A percentile compares a stretch with the other conserved stretches of the same genome.
phyloP scores from a whole-genome alignment of 2,113 vertebrate species.

The Conger conger region DNA sequence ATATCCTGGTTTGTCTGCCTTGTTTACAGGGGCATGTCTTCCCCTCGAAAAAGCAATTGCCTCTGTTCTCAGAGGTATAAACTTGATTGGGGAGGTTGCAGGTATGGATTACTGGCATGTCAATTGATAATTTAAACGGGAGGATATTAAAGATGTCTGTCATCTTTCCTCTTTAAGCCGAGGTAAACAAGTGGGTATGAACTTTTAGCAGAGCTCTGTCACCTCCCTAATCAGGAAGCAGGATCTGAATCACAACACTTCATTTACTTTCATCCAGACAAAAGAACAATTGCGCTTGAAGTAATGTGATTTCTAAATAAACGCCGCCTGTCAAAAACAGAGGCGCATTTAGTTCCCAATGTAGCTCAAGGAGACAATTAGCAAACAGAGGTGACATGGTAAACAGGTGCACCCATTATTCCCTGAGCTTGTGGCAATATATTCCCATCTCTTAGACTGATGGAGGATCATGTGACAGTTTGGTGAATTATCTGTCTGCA shows the following conservation, averaged over 20 bases:
- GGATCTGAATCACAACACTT: constrained; percentile 87
- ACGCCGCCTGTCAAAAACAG: constrained; percentile 89
- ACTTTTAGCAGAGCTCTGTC: constrained; percentile 78
- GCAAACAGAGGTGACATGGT: constrained; percentile 98
- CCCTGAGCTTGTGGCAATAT: constrained; percentile 94
- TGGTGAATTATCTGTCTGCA: constrained; percentile 90
- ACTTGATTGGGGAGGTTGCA: constrained; percentile 57
- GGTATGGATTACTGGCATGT: constrained; percentile 63
- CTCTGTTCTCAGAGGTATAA: constrained; percentile 42
- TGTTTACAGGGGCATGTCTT: constrained; percentile 69
- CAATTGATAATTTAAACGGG: constrained; percentile 67
- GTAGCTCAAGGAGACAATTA: constrained; percentile 99
- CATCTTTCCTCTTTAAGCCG: constrained; percentile 59
- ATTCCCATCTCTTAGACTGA: constrained; percentile 92
- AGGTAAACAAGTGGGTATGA: constrained; percentile 81
- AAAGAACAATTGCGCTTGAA: constrained; percentile 91
- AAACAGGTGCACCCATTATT: constrained; percentile 99
- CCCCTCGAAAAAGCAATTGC: constrained; percentile 64
- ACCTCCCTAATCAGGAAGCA: constrained; percentile 85
- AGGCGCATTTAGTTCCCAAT: constrained; percentile 87
- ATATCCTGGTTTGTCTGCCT: constrained; percentile 61
- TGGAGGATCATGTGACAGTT: constrained; percentile 86
- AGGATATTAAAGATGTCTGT: constrained; percentile 84
- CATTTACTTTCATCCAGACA: constrained; percentile 84
- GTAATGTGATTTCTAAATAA: constrained; percentile 95